phyloP scores from a whole-genome alignment of 1,140 invertebrate genomes.

The Drosophila sp. region DNA sequence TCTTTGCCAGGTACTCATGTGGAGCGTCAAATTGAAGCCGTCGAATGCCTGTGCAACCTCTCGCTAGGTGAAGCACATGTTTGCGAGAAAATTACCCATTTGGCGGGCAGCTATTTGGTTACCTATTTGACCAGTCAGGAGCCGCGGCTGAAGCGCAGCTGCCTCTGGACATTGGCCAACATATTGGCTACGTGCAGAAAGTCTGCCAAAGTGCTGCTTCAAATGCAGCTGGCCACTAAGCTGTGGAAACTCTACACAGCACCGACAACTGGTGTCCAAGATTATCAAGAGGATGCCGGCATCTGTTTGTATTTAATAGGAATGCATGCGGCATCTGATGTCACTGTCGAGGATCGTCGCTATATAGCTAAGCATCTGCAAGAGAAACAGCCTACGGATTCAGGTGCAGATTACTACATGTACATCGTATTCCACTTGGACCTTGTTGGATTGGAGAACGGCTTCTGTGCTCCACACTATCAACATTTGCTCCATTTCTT shows the following conservation, averaged over 20 bases:
- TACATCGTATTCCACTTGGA: constrained; percentile 60
- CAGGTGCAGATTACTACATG: constrained; percentile 62
- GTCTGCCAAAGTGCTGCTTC: constrained; percentile 48
- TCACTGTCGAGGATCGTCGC: constrained; percentile 51
- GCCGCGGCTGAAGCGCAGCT: constrained; percentile 57
- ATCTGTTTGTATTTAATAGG: constrained; percentile 58
- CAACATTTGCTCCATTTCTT: constrained; percentile 43
- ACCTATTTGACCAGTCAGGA: constrained; percentile 67
- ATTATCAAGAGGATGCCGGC: constrained; percentile 59
- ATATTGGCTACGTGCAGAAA: constrained; percentile 62
- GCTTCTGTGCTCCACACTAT: constrained; percentile 23
- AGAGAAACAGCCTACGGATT: constrained; percentile 22
- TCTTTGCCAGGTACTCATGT: constrained; percentile 49
- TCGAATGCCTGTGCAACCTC: constrained; percentile 77
- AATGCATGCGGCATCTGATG: not conserved
- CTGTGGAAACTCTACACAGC: constrained; percentile 66
- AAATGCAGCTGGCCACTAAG: constrained; percentile 73
- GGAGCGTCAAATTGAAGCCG: constrained; percentile 60
- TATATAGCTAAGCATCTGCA: constrained; percentile 55
- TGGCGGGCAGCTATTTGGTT: constrained; percentile 76
- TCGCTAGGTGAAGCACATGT: constrained; percentile 71
- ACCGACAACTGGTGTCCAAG: not conserved
- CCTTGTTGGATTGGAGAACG: constrained; percentile 24
- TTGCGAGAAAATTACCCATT: constrained; percentile 70
- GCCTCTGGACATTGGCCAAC: constrained; percentile 76